phyloP scores from a whole-genome alignment of 1,140 invertebrate genomes.

The Sarcophaga peregrina region DNA sequence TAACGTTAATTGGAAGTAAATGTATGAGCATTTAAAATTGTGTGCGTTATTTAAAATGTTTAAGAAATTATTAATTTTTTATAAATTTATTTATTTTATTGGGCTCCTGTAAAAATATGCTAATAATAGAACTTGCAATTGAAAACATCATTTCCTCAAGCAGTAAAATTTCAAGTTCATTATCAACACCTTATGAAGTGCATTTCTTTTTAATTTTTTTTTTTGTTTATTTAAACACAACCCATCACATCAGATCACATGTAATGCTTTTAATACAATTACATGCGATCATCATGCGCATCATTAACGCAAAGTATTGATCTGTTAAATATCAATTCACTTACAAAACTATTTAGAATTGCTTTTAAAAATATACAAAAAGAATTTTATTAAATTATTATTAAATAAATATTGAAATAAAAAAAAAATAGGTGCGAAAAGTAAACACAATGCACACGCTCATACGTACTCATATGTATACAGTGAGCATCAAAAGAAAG shows the following conservation, averaged over 20 bases:
- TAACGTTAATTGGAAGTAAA: no score
- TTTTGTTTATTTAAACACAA: not conserved
- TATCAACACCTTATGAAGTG: not conserved
- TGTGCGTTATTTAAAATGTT: no score
- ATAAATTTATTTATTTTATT: no score
- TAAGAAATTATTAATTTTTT: no score
- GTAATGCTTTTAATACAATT: not conserved
- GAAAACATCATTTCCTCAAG: not conserved
- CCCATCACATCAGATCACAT: no score
- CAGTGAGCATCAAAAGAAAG: no score
- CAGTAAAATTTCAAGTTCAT: not conserved
- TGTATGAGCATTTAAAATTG: no score
- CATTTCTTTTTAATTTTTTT: no score
- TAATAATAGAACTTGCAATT: not conserved
- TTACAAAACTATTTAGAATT: conserved; percentile 28
- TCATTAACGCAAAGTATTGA: not conserved
- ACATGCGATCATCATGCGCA: not conserved
- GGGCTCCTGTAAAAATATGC: no score
- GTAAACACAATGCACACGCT: no score
- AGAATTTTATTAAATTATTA: not conserved
- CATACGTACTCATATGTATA: no score
- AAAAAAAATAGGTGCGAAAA: no score
- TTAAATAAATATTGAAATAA: not conserved
- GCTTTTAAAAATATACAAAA: not conserved
- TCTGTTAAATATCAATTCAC: conserved; percentile 10